These are phyloP conservation scores for Corythaixoides concolor DNA, from an alignment of 2,113 vertebrate genomes.

Conservation along the genomic window DNA sequence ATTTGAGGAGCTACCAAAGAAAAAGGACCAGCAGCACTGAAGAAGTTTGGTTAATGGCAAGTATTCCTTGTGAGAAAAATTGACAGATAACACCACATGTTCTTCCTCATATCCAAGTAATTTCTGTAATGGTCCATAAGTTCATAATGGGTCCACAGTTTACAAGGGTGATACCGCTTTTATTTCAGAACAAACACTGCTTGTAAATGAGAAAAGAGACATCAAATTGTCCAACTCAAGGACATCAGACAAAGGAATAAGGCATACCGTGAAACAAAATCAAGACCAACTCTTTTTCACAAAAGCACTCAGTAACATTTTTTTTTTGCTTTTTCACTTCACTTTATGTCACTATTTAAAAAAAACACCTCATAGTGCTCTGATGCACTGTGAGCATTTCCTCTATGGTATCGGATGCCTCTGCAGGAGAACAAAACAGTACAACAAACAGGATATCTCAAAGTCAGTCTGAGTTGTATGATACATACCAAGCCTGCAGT, in stretches of 20 bases:
- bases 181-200: neutral
- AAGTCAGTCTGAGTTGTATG: neutral
- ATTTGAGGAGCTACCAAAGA: neutral
- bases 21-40: neutral
- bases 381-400: neutral
- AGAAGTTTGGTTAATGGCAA: neutral
- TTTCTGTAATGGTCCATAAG: neutral
- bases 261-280: neutral
- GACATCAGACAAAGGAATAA: neutral
- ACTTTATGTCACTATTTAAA: neutral
- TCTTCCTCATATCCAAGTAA: neutral
- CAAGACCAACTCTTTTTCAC: neutral
- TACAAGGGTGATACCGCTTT: neutral
- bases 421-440: neutral
- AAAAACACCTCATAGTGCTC: accelerated
- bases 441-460: neutral
- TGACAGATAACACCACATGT: neutral
- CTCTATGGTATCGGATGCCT: neutral
- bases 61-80: neutral
- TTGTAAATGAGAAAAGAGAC: neutral
- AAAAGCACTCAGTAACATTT: neutral
- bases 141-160: neutral
- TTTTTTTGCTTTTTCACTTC: neutral
- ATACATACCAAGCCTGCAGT: neutral
- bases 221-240: neutral